These are phyloP conservation scores for Gallinago nigripennis DNA, from an alignment of 2,797 vertebrate species.

Conservation along the genomic window DNA sequence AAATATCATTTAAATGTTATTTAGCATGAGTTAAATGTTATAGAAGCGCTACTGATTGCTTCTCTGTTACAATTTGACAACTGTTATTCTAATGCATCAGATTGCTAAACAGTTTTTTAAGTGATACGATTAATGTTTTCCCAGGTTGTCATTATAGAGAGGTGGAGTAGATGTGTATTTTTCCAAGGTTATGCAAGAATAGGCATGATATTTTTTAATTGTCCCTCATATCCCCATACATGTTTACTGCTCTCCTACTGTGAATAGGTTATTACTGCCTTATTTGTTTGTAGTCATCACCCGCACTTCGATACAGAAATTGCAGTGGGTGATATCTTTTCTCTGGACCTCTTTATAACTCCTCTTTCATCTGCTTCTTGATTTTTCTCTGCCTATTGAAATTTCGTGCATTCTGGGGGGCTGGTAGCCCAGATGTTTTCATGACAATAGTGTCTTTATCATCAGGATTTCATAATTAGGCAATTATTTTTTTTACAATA, in stretches of 20 bases:
- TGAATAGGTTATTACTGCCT: neutral
- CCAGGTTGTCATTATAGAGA: neutral
- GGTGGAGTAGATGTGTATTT: neutral
- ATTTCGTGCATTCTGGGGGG: neutral
- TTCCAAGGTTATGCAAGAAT: neutral
- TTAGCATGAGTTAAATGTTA: neutral
- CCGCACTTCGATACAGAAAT: neutral
- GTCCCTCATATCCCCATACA: neutral
- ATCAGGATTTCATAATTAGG: constrained; percentile 46
- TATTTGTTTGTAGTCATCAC: neutral
- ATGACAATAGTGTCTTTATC: constrained; percentile 54
- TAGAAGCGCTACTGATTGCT: accelerated
- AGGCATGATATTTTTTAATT: neutral
- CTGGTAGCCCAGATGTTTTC: constrained; percentile 58
- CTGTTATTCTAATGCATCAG: neutral
- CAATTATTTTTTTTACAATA: constrained; percentile 61
- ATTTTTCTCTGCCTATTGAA: constrained; percentile 38
- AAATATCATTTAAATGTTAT: neutral
- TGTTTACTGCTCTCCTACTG: neutral
- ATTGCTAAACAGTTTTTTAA: neutral
- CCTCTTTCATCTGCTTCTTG: constrained; percentile 6
- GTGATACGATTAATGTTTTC: neutral
- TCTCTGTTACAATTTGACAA: neutral
- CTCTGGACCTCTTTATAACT: constrained; percentile 19
- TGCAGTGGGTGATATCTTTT: neutral